A percentile compares a stretch with the other conserved stretches of the same genome.
These are phyloP conservation scores for Taenioides sp. DNA, from an alignment of 2,797 vertebrate species.

Conservation along the genomic window DNA sequence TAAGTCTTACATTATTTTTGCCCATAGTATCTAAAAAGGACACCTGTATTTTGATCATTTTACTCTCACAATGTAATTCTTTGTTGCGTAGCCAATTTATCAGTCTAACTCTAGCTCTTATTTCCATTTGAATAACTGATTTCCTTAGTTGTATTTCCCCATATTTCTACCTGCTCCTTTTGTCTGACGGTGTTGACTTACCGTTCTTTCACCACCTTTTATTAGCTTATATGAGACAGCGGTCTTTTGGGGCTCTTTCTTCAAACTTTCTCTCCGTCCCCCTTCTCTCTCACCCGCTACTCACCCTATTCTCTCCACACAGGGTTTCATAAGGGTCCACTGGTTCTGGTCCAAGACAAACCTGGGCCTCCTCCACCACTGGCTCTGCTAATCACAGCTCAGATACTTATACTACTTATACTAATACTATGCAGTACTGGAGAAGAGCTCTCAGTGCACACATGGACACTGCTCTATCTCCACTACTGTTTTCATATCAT, in stretches of 20 bases:
- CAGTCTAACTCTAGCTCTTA: background rate
- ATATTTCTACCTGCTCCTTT: conserved; percentile 10
- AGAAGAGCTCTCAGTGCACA: background rate
- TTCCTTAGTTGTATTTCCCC: background rate
- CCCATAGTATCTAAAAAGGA: background rate
- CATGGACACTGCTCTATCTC: background rate
- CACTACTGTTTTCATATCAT: background rate
- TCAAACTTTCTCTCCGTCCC: background rate
- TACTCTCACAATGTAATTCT: background rate
- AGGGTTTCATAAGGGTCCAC: background rate
- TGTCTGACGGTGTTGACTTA: background rate
- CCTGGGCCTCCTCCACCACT: no score
- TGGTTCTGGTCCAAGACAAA: background rate
- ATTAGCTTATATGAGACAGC: background rate
- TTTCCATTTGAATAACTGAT: conserved; percentile 2
- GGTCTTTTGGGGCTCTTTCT: conserved; percentile 1
- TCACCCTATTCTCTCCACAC: background rate
- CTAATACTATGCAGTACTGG: no score
- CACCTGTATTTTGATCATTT: background rate
- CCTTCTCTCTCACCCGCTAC: background rate
- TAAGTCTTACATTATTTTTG: background rate
- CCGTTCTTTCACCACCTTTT: conserved; percentile 4
- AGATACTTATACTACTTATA: no score
- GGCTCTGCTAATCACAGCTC: background rate
- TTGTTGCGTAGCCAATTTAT: background rate